phyloP scores from a whole-genome alignment of 2,113 vertebrate genomes.

The Fulica atra region DNA sequence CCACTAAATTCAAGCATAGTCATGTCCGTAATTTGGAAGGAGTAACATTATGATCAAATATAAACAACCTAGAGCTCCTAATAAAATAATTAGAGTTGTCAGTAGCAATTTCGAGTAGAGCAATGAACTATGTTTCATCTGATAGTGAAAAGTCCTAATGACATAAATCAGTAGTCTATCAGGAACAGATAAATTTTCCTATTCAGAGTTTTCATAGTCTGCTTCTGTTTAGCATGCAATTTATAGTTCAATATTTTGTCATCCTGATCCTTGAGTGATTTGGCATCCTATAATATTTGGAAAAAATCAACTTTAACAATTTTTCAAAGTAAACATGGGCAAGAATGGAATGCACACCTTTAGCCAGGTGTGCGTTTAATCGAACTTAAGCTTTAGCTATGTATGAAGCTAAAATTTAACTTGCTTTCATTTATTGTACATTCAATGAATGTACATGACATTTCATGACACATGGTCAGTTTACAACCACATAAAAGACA shows the following conservation, averaged over 20 bases:
- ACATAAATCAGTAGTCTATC: neutral
- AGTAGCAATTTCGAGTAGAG: neutral
- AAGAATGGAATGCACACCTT: neutral
- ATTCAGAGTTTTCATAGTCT: neutral
- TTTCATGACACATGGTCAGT: neutral
- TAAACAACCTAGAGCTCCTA: neutral
- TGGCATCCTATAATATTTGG: neutral
- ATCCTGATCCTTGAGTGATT: neutral
- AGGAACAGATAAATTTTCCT: neutral
- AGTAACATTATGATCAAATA: neutral
- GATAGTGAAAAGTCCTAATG: neutral
- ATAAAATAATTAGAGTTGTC: neutral
- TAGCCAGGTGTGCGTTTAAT: neutral
- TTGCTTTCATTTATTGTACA: conserved; percentile 19
- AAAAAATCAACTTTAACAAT: neutral
- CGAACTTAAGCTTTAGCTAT: neutral
- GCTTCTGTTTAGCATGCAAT: neutral
- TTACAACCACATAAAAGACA: neutral
- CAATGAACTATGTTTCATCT: neutral
- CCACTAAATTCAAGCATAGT: neutral
- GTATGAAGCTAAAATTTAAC: neutral
- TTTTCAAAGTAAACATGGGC: neutral
- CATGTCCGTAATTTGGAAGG: neutral
- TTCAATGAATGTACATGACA: neutral
- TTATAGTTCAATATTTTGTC: neutral